A percentile compares a stretch with the other conserved stretches of the same genome.
phyloP scores from a whole-genome alignment of 2,113 vertebrate genomes.

The Sylvilagus bachmani region DNA sequence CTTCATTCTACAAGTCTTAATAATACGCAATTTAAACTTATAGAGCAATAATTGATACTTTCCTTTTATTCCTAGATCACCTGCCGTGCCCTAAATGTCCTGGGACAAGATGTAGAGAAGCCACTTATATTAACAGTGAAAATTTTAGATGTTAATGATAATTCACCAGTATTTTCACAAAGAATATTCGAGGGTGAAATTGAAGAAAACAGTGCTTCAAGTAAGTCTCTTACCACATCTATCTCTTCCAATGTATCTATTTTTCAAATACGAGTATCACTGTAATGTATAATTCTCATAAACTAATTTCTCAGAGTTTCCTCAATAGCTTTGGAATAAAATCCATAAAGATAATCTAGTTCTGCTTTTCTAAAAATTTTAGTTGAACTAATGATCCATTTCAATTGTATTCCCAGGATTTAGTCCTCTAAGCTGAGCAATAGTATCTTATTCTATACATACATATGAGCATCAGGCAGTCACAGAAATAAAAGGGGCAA shows the following conservation, averaged over 20 bases:
- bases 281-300: background rate
- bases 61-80: constrained; percentile 86
- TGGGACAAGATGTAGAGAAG: constrained; percentile 85
- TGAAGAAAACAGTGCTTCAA: constrained; percentile 88
- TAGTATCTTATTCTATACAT: background rate
- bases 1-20: background rate
- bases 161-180: constrained; percentile 88
- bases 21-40: background rate
- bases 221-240: constrained; percentile 82
- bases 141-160: constrained; percentile 91
- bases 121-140: constrained; percentile 88
- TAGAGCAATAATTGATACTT: background rate
- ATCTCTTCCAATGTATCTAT: background rate
- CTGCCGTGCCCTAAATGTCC: constrained; percentile 84
- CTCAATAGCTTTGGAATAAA: constrained; percentile 16
- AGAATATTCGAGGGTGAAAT: constrained; percentile 86
- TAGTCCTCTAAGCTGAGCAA: background rate
- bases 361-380: constrained; percentile 10
- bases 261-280: background rate
- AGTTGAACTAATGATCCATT: background rate
- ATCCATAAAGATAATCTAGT: background rate
- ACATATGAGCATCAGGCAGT: background rate
- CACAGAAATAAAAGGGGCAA: background rate
- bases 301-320: constrained; percentile 27
- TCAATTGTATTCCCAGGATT: background rate